phyloP scores from a whole-genome alignment of 1,140 invertebrate species.

The Watersipora subatra region DNA sequence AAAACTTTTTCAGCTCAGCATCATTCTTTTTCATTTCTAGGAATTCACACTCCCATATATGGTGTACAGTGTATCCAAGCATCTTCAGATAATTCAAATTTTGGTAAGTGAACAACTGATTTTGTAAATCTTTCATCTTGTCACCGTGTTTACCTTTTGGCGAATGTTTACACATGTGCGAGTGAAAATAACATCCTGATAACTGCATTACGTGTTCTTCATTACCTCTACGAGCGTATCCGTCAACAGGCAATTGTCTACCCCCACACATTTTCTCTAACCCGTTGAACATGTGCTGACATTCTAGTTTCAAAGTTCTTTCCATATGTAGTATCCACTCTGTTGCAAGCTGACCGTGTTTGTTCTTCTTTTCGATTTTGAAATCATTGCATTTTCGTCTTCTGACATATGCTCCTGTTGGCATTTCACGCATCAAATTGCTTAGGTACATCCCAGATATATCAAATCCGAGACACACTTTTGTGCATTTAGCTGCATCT shows the following conservation, averaged over 20 bases:
- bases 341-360: no score
- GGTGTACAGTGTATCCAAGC: not conserved
- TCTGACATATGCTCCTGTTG: constrained; percentile 9
- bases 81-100: not conserved
- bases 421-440: constrained; percentile 11
- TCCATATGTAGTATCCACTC: not conserved
- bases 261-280: not conserved
- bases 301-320: not conserved
- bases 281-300: not conserved
- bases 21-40: constrained; percentile 1
- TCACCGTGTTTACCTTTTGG: not conserved
- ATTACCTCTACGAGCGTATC: constrained; percentile 2
- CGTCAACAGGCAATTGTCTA: constrained; percentile 7
- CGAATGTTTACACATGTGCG: constrained; percentile 4
- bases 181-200: constrained; percentile 14
- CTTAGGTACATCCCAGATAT: constrained; percentile 12
- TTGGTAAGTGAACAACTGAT: not conserved
- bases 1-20: not conserved
- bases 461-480: constrained; percentile 11
- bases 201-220: constrained; percentile 3
- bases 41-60: not conserved
- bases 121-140: not conserved
- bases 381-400: not conserved
- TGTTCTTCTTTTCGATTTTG: not conserved
- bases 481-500: not conserved